phyloP scores from a whole-genome alignment of 2,113 vertebrate species.

The Genyomyrus donnyi region DNA sequence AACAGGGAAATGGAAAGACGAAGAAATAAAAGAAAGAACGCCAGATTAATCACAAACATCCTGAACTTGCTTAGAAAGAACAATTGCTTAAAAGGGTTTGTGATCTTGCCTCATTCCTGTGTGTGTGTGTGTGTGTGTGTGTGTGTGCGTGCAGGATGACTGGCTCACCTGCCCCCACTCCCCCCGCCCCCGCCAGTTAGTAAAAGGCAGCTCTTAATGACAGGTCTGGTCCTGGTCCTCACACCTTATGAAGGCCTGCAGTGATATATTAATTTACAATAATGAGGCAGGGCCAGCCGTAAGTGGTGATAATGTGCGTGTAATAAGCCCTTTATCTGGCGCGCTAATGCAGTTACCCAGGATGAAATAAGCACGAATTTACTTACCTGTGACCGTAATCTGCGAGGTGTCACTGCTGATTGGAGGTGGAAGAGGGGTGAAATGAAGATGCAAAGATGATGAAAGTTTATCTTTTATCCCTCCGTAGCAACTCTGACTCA shows the following conservation, averaged over 20 bases:
- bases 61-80: too few relatives aligned
- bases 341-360: background rate
- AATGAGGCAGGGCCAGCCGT: background rate
- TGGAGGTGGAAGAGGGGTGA: background rate
- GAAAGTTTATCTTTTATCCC: background rate
- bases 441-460: background rate
- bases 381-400: constrained; percentile 9
- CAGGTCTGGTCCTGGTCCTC: background rate
- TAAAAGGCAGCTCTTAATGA: background rate
- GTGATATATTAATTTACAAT: constrained; percentile 10
- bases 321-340: background rate
- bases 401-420: background rate
- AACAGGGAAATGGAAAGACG: too few relatives aligned
- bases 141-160: background rate
- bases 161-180: background rate
- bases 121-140: background rate
- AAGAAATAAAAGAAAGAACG: too few relatives aligned
- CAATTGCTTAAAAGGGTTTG: too few relatives aligned
- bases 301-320: background rate
- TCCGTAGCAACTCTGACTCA: background rate
- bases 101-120: too few relatives aligned
- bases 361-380: background rate
- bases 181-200: background rate
- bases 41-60: too few relatives aligned
- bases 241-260: background rate